phyloP scores from a whole-genome alignment of 2,113 vertebrate genomes.

The Chionomys nivalis region DNA sequence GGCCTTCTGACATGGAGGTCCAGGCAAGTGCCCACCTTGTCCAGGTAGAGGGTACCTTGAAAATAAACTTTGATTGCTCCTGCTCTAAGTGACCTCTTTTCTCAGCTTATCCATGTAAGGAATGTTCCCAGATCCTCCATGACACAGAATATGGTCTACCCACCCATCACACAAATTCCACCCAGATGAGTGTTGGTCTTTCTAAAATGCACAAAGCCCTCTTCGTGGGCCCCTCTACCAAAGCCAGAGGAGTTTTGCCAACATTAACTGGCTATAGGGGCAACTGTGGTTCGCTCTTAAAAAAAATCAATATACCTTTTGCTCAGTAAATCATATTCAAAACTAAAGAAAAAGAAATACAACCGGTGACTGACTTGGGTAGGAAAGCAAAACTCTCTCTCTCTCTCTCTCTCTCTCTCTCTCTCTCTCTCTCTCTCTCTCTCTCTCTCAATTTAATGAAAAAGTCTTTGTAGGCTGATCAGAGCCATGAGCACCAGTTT shows the following conservation, averaged over 20 bases:
- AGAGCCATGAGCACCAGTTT: no score
- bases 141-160: not conserved
- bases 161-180: no score
- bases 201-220: not conserved
- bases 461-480: not conserved
- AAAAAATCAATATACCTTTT: not conserved
- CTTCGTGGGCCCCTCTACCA: no score
- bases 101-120: not conserved
- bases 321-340: not conserved
- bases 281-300: not conserved
- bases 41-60: not conserved
- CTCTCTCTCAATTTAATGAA: not conserved
- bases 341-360: not conserved
- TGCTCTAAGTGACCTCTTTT: not conserved
- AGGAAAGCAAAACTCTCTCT: not conserved
- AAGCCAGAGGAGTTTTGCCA: not conserved
- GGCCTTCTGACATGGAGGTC: not conserved
- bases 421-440: not conserved
- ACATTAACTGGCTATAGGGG: accelerated
- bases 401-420: not conserved
- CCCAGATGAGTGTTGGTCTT: not conserved
- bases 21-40: not conserved
- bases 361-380: not conserved
- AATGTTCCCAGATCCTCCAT: not conserved
- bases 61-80: not conserved